Evolutionary conservation across 2,797 vertebrate genomes (phyloP).

Genomic region (Chaunax sp.): DNA sequence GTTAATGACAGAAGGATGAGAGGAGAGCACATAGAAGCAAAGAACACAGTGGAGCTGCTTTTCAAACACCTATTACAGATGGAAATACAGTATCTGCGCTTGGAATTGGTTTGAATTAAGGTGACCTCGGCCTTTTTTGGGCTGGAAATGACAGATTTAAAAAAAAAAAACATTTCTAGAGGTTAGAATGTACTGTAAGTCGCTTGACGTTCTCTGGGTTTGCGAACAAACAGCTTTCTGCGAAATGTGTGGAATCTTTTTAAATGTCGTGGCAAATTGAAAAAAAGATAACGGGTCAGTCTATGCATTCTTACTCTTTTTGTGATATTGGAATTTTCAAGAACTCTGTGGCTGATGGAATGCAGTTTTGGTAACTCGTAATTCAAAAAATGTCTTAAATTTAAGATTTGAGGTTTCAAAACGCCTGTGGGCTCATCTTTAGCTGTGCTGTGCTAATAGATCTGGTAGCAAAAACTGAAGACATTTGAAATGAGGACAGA

Average conservation of each 20-base stretch:
- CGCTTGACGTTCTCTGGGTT: slow-evolving; percentile 5
- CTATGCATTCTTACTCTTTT: background rate
- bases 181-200: slow-evolving; percentile 40
- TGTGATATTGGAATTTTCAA: slow-evolving; percentile 14
- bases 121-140: slow-evolving; percentile 6
- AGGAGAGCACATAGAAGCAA: background rate
- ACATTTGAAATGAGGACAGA: slow-evolving; percentile 23
- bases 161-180: slow-evolving; percentile 1
- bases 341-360: background rate
- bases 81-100: background rate
- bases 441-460: background rate
- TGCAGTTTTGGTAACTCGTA: background rate
- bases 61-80: slow-evolving; percentile 16
- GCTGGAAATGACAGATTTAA: slow-evolving; percentile 2
- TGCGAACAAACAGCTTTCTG: background rate
- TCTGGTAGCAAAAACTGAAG: background rate
- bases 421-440: background rate
- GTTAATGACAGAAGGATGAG: background rate
- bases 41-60: background rate
- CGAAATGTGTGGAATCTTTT: slow-evolving; percentile 20
- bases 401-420: background rate
- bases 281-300: slow-evolving; percentile 3
- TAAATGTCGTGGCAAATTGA: slow-evolving; percentile 8
- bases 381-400: background rate
- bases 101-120: background rate